Evolutionary conservation across 2,113 vertebrate species (phyloP), one percentile per base, ranked within the genome.

Genomic region (Lutjanus erythropterus): DNA sequence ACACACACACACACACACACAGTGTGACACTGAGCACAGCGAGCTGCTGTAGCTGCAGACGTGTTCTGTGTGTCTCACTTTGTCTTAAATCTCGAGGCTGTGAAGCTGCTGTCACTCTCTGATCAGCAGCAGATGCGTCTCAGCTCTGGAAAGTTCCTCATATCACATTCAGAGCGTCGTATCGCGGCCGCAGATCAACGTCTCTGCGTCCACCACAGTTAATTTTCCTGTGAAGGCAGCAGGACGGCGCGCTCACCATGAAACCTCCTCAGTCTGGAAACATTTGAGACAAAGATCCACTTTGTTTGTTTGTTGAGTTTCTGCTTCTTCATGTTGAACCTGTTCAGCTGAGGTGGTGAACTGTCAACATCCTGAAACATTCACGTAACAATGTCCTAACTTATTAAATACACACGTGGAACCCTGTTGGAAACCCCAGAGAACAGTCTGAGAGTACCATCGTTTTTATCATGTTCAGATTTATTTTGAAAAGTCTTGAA

Each of bases 91-190:
- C 75, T 8, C 1, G 14, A 14, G 16, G 47, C 46, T 53, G 52
- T 58, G 55, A 31, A 61, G 59, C 58, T 42, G 56, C 55, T 69
- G 65, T 61, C 65, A 25, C 31, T 52, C 14, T 52, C 18, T 61
- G 75, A 44, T 70, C 10, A 11, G 47, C 47, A 42, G 60, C 77
- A 72, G 77, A 65, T 41, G 35, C 15, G 33, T 42, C 59, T 41
- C 37, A 16, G 33, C 35, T 70, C 50, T 33, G 50, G 77, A 80
- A 80, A 41, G 6, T 53, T 35, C 31, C 41, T 47, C 4, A 2
- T 4, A 15, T 58, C 21, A 10, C 1, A 1, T 2, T 49, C 64
- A 9, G 27, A 33, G 25, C 9, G 18, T 1, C 42, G 6, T 14
- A 39, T 15, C 11, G 59, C 23, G 59, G 35, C 59, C 15, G 56